Conservation (phyloP, 2,797 vertebrate species). For the Macropus fuliginosus region DNA sequence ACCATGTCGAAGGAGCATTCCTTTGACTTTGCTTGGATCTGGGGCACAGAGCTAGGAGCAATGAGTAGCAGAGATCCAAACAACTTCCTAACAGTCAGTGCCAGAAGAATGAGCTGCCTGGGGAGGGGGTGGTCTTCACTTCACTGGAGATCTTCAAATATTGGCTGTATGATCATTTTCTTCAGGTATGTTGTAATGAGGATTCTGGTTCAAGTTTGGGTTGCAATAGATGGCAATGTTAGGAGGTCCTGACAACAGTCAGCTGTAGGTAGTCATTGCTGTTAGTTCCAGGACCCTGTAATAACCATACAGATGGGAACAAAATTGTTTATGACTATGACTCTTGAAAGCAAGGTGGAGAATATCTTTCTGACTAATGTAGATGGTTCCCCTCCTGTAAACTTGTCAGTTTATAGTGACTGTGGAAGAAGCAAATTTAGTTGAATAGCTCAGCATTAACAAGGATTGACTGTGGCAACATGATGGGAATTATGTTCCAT, state of each 20-base stretch:
- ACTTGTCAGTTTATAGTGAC: background rate
- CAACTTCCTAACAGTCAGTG: background rate
- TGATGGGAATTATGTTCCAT: constrained; percentile 39
- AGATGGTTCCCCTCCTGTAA: background rate
- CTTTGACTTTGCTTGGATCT: background rate
- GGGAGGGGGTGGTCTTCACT: background rate
- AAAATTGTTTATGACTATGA: background rate
- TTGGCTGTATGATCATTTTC: background rate
- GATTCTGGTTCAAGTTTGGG: background rate
- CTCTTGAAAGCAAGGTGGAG: too few relatives aligned
- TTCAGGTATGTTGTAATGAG: background rate
- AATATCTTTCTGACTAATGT: background rate
- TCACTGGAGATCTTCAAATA: background rate
- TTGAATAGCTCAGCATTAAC: constrained; percentile 1
- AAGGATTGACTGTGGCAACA: background rate
- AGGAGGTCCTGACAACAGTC: background rate
- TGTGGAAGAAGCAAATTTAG: background rate
- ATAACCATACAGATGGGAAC: background rate
- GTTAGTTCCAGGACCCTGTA: background rate
- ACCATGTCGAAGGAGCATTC: background rate
- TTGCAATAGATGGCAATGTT: background rate
- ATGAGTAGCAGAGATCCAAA: background rate
- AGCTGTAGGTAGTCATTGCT: background rate
- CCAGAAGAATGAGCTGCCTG: background rate
- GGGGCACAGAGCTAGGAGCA: background rate